These are phyloP conservation scores for Uropsilus gracilis DNA, from an alignment of 2,113 vertebrate genomes.

Conservation along the genomic window DNA sequence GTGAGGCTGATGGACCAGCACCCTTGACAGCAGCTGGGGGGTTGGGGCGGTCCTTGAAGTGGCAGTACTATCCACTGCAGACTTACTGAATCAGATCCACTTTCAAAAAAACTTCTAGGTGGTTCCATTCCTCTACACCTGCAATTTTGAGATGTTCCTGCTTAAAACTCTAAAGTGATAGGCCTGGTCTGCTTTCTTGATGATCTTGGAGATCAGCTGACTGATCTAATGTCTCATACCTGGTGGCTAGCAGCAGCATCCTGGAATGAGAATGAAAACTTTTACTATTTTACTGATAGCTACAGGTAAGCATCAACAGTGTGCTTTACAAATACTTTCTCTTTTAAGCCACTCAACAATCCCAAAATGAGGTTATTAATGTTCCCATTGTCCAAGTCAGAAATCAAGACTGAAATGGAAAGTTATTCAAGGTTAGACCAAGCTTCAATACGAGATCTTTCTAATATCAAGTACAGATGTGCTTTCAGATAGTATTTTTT, in stretches of 20 bases:
- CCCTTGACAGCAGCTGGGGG: no score
- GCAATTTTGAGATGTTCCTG: not conserved
- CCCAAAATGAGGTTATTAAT: not conserved
- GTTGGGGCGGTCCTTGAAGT: not conserved
- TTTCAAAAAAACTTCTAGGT: not conserved
- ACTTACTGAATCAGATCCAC: not conserved
- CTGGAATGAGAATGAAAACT: not conserved
- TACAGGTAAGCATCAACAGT: not conserved
- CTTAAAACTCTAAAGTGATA: not conserved
- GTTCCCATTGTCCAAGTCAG: not conserved
- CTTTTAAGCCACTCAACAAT: not conserved
- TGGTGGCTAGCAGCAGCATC: not conserved
- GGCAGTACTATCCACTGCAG: not conserved
- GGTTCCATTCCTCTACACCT: not conserved
- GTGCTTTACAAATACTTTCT: not conserved
- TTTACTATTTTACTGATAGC: not conserved
- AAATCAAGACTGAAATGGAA: not conserved
- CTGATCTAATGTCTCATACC: not conserved
- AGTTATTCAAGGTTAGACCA: not conserved
- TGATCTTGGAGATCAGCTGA: not conserved
- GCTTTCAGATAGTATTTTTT: not conserved
- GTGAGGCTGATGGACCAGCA: fast-evolving
- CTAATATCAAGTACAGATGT: not conserved
- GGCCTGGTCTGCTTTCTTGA: not conserved
- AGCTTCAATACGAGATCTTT: not conserved